These are phyloP conservation scores for Melanotaenia maccullochi DNA, from an alignment of 2,797 vertebrate species.

Conservation along the genomic window DNA sequence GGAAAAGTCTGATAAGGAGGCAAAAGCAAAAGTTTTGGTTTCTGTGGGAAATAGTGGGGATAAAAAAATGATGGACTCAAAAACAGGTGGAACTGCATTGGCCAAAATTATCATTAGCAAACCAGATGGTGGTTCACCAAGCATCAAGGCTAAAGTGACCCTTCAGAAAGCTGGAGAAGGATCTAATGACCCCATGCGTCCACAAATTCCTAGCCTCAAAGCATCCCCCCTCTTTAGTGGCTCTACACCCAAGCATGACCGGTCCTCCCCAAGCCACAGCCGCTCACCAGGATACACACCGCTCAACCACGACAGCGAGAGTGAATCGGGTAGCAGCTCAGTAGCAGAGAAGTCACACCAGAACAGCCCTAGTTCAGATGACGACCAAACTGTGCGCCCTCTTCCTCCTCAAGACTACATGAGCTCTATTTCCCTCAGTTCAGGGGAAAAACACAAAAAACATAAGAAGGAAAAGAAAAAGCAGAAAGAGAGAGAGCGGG, in stretches of 20 bases:
- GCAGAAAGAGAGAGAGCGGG: slow-evolving; percentile 91
- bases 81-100: slow-evolving; percentile 89
- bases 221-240: slow-evolving; percentile 96
- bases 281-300: slow-evolving; percentile 97
- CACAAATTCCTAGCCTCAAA: slow-evolving; percentile 92
- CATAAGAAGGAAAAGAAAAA: slow-evolving; percentile 99
- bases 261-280: slow-evolving; percentile 96
- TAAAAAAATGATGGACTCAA: slow-evolving; percentile 93
- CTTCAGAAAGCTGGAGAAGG: slow-evolving; percentile 94
- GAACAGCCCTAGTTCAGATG: slow-evolving; percentile 98
- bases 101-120: slow-evolving; percentile 99
- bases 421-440: slow-evolving; percentile 87
- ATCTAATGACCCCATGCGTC: slow-evolving; percentile 88
- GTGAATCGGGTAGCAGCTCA: slow-evolving; percentile 96
- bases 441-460: slow-evolving; percentile 96
- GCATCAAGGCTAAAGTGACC: slow-evolving; percentile 97
- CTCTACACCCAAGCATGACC: slow-evolving; percentile 97
- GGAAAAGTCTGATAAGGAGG: slow-evolving; percentile 95
- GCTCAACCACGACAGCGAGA: slow-evolving; percentile 96
- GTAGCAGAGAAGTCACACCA: slow-evolving; percentile 98
- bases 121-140: slow-evolving; percentile 96
- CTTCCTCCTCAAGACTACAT: slow-evolving; percentile 85
- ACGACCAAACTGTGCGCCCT: slow-evolving; percentile 89
- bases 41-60: slow-evolving; percentile 89
- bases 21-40: slow-evolving; percentile 91